Evolutionary conservation across 1,140 invertebrate genomes (phyloP).

Genomic region (Trichonephila clavata): DNA sequence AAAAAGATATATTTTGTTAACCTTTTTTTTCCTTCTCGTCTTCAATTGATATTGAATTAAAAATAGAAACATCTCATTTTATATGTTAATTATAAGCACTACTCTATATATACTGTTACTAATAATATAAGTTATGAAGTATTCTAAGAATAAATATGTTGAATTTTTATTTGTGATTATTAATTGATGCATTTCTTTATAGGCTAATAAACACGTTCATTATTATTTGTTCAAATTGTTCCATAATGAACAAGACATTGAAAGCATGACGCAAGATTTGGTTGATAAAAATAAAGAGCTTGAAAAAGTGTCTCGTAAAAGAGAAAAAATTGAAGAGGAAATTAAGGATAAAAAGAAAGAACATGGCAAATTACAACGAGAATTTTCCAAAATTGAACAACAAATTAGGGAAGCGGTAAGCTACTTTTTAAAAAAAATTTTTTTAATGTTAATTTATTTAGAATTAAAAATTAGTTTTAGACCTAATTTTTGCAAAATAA

Average conservation of each 20-base stretch:
- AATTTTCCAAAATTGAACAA: conserved; percentile 96
- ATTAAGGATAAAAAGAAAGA: conserved; percentile 90
- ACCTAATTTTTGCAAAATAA: no score
- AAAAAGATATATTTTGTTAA: no score
- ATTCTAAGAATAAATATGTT: neutral
- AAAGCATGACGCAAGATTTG: conserved; percentile 89
- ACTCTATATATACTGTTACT: no score
- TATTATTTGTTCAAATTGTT: conserved; percentile 95
- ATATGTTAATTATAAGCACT: no score
- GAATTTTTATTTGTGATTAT: neutral
- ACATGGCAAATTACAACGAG: conserved; percentile 92
- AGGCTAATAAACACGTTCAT: conserved; percentile 90
- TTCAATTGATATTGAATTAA: no score
- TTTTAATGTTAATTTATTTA: no score
- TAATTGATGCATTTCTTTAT: conserved; percentile 78
- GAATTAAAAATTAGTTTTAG: no score
- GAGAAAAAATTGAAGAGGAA: conserved; percentile 91
- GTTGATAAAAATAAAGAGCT: conserved; percentile 91
- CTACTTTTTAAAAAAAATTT: conserved; percentile 54
- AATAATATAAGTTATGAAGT: no score
- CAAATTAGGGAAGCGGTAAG: conserved; percentile 93
- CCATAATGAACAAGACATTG: conserved; percentile 96
- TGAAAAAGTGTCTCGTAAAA: conserved; percentile 89
- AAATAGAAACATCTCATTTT: no score
- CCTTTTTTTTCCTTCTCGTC: no score